A percentile compares a stretch with the other conserved stretches of the same genome.
Evolutionary conservation across 2,888 invertebrate species (phyloP).

Genomic region (Trisateles emortualis): DNA sequence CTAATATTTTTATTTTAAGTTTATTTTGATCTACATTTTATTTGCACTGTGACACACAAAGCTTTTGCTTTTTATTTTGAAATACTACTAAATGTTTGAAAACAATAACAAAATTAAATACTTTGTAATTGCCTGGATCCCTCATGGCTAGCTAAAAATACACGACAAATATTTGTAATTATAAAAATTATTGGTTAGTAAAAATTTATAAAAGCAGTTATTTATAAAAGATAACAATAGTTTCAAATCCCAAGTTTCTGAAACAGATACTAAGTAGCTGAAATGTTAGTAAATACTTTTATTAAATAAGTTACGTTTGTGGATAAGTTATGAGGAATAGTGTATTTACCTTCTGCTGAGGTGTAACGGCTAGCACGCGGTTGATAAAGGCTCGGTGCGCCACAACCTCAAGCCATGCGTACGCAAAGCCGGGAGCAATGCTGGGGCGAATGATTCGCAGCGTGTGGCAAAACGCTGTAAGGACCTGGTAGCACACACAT

Average conservation of each 20-base stretch:
- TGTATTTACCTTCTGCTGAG: conserved; percentile 92
- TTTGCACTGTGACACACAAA: neutral
- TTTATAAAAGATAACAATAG: neutral
- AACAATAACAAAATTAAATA: conserved; percentile 3
- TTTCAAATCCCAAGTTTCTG: neutral
- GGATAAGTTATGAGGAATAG: neutral
- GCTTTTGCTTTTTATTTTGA: neutral
- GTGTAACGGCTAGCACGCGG: conserved; percentile 95
- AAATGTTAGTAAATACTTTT: conserved; percentile 9
- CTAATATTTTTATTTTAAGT: too few species aligned
- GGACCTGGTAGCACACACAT: conserved; percentile 82
- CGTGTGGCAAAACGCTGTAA: conserved; percentile 98
- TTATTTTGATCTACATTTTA: neutral
- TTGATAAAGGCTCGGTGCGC: conserved; percentile 99
- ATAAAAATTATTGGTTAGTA: neutral
- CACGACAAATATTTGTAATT: neutral
- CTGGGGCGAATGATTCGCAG: conserved; percentile 97
- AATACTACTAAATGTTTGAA: neutral
- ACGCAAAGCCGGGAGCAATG: conserved; percentile 98
- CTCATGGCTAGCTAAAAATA: conserved; percentile 9
- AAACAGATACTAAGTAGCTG: conserved; percentile 3
- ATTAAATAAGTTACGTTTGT: too few species aligned
- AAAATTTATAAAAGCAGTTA: neutral
- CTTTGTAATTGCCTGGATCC: conserved; percentile 4
- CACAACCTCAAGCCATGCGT: conserved; percentile 99